A percentile compares a stretch with the other conserved stretches of the same genome.
Evolutionary conservation across 2,113 vertebrate species (phyloP).

Genomic region (Calidris pugnax): DNA sequence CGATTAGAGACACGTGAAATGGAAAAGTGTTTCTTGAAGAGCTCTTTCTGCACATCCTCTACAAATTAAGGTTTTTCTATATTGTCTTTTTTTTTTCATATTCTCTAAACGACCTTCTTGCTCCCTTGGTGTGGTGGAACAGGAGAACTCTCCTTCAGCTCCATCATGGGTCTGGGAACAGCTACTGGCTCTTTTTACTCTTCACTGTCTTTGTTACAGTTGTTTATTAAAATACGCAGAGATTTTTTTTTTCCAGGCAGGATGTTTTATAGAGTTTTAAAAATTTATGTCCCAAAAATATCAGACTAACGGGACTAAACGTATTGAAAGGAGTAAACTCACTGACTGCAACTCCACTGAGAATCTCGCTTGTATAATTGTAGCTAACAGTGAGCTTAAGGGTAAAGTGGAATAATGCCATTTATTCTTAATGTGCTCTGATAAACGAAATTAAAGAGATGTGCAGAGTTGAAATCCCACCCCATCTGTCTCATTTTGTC

Average conservation of each 20-base stretch:
- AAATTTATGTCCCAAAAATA: not conserved
- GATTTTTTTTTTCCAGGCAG: not conserved
- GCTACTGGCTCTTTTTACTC: not conserved
- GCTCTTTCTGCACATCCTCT: not conserved
- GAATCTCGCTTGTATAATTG: not conserved
- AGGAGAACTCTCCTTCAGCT: not conserved
- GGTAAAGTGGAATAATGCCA: not conserved
- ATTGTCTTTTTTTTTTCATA: not conserved
- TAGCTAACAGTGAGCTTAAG: not conserved
- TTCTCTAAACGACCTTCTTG: not conserved
- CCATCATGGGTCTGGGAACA: not conserved
- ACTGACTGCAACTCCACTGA: not conserved
- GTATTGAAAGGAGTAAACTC: not conserved
- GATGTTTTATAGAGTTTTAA: not conserved
- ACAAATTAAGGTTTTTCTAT: not conserved
- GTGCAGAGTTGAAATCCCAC: not conserved
- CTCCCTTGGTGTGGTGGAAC: not conserved
- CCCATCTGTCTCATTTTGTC: not conserved
- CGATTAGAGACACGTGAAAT: not conserved
- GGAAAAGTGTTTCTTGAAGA: not conserved
- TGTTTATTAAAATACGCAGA: not conserved
- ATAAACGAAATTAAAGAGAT: not conserved
- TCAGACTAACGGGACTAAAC: not conserved
- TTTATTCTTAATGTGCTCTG: not conserved
- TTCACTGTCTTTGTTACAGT: not conserved